phyloP scores from a whole-genome alignment of 2,113 vertebrate genomes.

The Centropus bengalensis region DNA sequence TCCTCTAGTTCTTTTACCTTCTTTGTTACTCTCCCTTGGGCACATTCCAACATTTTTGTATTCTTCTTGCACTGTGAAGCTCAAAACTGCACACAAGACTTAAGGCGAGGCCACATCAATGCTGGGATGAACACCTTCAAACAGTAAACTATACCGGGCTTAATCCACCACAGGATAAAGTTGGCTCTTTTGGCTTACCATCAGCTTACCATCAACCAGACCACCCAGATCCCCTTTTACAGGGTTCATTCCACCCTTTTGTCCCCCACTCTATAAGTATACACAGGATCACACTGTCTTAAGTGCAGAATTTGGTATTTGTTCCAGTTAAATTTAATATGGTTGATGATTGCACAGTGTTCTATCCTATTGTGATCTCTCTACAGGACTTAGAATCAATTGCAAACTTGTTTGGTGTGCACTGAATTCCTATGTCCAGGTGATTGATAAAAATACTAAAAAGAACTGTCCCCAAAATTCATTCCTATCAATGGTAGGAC shows the following conservation, averaged over 20 bases:
- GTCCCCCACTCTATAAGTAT: fast-evolving
- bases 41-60: not conserved
- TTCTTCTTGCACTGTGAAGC: not conserved
- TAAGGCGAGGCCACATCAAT: not conserved
- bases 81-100: not conserved
- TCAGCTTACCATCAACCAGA: not conserved
- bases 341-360: not conserved
- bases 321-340: not conserved
- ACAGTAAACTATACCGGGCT: not conserved
- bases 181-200: not conserved
- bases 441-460: not conserved
- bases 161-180: not conserved
- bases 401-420: not conserved
- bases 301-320: not conserved
- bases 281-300: not conserved
- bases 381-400: not conserved
- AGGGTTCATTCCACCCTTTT: not conserved
- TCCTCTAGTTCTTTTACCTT: not conserved
- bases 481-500: too few relatives aligned
- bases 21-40: not conserved
- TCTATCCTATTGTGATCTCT: not conserved
- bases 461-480: not conserved
- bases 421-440: not conserved
- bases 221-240: not conserved
- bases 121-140: not conserved